Conservation (phyloP, 2,888 invertebrate genomes). For the Chaitophorus viminalis region DNA sequence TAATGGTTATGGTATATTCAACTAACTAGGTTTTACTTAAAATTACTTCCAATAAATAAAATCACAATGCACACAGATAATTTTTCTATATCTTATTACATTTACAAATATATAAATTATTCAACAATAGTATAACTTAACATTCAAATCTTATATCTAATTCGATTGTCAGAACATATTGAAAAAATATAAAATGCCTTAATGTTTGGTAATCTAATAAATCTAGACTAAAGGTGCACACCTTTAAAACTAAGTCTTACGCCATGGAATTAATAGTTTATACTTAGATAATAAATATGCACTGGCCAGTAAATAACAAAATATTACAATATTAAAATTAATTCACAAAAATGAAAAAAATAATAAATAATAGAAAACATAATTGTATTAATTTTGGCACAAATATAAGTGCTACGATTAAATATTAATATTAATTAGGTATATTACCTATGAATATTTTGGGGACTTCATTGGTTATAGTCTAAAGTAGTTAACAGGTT, state of each 20-base stretch:
- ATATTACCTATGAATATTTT: conserved; percentile 5
- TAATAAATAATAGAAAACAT: neutral
- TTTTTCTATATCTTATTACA: conserved; percentile 21
- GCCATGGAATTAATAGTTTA: conserved; percentile 29
- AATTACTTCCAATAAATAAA: conserved; percentile 45
- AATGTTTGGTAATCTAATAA: conserved; percentile 42
- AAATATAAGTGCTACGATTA: conserved; percentile 20
- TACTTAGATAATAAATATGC: conserved; percentile 5
- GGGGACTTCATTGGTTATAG: neutral
- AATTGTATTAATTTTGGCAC: conserved; percentile 44
- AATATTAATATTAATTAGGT: neutral
- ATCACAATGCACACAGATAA: conserved; percentile 56
- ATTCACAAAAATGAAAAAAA: conserved; percentile 40
- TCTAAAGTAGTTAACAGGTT: neutral
- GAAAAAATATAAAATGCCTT: conserved; percentile 50
- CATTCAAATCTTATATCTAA: conserved; percentile 45
- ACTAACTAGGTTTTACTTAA: conserved; percentile 33
- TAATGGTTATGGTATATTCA: conserved; percentile 23
- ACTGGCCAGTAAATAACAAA: conserved; percentile 51
- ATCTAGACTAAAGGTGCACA: conserved; percentile 7
- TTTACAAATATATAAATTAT: conserved; percentile 30
- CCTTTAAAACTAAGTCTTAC: conserved; percentile 12
- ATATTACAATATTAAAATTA: conserved; percentile 20
- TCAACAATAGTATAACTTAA: conserved; percentile 41
- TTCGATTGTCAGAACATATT: conserved; percentile 60